Conservation (phyloP, 2,888 invertebrate genomes). For the Agrochola litura region DNA sequence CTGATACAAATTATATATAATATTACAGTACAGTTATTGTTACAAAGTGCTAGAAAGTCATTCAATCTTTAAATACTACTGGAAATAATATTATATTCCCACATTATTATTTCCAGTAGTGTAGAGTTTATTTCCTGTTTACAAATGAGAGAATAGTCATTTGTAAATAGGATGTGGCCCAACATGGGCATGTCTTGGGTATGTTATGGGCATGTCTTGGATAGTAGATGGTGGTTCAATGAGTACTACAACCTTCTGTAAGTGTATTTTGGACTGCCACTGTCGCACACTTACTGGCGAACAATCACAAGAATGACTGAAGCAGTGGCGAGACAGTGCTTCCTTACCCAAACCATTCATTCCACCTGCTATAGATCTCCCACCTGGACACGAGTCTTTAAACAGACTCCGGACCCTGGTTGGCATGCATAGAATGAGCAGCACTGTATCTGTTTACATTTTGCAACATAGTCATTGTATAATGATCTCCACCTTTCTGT, state of each 20-base stretch:
- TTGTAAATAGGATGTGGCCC: not conserved
- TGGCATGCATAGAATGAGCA: not conserved
- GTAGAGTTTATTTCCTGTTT: too few relatives aligned
- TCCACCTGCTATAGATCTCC: too few relatives aligned
- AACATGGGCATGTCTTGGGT: too few relatives aligned
- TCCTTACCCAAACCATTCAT: too few relatives aligned
- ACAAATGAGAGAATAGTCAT: not conserved
- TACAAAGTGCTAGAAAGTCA: conserved; percentile 23
- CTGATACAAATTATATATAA: conserved; percentile 60
- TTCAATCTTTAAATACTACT: not conserved
- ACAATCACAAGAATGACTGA: too few relatives aligned
- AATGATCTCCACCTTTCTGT: not conserved
- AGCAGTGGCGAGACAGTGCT: too few relatives aligned
- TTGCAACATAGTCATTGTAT: not conserved
- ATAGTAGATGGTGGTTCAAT: not conserved
- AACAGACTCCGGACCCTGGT: too few relatives aligned
- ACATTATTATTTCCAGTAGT: conserved; percentile 1
- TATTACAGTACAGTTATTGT: conserved; percentile 1
- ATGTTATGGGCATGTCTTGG: not conserved
- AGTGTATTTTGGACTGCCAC: too few relatives aligned
- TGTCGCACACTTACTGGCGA: too few relatives aligned
- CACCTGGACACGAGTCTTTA: too few relatives aligned
- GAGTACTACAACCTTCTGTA: not conserved
- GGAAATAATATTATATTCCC: not conserved
- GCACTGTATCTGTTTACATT: not conserved